phyloP scores from a whole-genome alignment of 2,888 invertebrate species.

The Dicranocentrus wangi region DNA sequence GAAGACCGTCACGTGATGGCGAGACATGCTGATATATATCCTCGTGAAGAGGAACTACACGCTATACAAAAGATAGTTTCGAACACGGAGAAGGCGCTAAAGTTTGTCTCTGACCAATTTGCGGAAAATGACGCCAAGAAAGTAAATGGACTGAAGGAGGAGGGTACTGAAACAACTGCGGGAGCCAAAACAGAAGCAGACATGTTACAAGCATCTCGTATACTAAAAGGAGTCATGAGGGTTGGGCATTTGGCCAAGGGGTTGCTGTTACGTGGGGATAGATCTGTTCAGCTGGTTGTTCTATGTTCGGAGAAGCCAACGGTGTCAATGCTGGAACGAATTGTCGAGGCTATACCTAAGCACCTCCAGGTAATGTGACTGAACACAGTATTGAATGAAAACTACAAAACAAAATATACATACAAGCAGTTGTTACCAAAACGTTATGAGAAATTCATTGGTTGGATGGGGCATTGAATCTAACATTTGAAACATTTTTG shows the following conservation, averaged over 20 bases:
- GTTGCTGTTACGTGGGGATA: slow-evolving; percentile 90
- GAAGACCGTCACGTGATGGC: slow-evolving; percentile 97
- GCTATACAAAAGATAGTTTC: slow-evolving; percentile 93
- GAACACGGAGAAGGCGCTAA: slow-evolving; percentile 93
- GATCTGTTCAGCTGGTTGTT: slow-evolving; percentile 92
- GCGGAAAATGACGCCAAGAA: slow-evolving; percentile 78
- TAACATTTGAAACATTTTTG: slow-evolving; percentile 4
- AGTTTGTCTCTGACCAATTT: slow-evolving; percentile 92
- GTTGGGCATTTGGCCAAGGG: slow-evolving; percentile 94
- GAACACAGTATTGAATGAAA: not conserved
- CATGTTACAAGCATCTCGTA: slow-evolving; percentile 79
- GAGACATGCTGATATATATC: slow-evolving; percentile 94
- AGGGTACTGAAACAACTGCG: slow-evolving; percentile 11
- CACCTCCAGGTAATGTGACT: slow-evolving; percentile 80
- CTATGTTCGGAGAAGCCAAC: slow-evolving; percentile 96
- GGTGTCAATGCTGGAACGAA: slow-evolving; percentile 86
- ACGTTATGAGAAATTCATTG: too few species aligned
- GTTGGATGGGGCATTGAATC: not conserved
- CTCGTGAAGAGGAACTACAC: slow-evolving; percentile 90
- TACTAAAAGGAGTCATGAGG: slow-evolving; percentile 96
- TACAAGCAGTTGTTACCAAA: not conserved
- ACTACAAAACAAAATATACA: not conserved
- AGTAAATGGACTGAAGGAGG: slow-evolving; percentile 59
- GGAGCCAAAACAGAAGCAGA: slow-evolving; percentile 74
- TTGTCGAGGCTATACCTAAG: slow-evolving; percentile 87